A percentile compares a stretch with the other conserved stretches of the same genome.
phyloP scores from a whole-genome alignment of 2,888 invertebrate genomes.

The Zeuzera pyrina region DNA sequence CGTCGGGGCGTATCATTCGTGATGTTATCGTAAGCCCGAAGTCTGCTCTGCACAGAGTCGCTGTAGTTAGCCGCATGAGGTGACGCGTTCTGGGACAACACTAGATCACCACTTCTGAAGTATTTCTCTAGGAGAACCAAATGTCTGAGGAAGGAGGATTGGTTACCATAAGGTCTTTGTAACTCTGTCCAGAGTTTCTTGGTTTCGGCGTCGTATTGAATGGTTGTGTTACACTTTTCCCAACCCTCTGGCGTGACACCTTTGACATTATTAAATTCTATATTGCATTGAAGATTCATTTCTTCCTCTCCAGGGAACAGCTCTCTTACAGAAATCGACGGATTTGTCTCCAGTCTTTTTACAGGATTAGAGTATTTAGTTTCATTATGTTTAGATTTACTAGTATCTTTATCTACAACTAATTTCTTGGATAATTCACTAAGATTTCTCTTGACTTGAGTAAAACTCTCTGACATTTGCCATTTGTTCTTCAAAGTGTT shows the following conservation, averaged over 20 bases:
- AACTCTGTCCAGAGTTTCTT: conserved; percentile 86
- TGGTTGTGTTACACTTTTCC: conserved; percentile 84
- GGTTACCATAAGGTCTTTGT: conserved; percentile 90
- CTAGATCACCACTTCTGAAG: conserved; percentile 84
- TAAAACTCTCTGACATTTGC: conserved; percentile 66
- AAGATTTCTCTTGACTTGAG: conserved; percentile 63
- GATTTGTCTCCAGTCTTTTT: conserved; percentile 80
- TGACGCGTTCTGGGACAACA: conserved; percentile 81
- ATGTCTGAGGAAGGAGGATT: conserved; percentile 88
- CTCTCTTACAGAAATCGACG: conserved; percentile 87
- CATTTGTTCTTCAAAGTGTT: conserved; percentile 65
- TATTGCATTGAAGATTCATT: conserved; percentile 81
- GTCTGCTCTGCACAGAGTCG: conserved; percentile 84
- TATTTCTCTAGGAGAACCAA: conserved; percentile 87
- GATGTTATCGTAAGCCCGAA: conserved; percentile 82
- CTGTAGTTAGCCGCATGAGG: conserved; percentile 84
- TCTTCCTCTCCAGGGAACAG: conserved; percentile 89
- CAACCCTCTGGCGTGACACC: conserved; percentile 87
- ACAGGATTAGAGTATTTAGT: conserved; percentile 74
- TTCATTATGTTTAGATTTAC: conserved; percentile 44
- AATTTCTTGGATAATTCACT: conserved; percentile 61
- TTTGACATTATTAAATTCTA: conserved; percentile 81
- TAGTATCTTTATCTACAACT: conserved; percentile 47
- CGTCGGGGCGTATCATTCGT: conserved; percentile 39
- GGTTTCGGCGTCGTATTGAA: conserved; percentile 88